Percentiles rank a stretch among this genome's conserved stretches.
Conservation (phyloP, 2,797 vertebrate genomes). For the Falco rusticolus region DNA sequence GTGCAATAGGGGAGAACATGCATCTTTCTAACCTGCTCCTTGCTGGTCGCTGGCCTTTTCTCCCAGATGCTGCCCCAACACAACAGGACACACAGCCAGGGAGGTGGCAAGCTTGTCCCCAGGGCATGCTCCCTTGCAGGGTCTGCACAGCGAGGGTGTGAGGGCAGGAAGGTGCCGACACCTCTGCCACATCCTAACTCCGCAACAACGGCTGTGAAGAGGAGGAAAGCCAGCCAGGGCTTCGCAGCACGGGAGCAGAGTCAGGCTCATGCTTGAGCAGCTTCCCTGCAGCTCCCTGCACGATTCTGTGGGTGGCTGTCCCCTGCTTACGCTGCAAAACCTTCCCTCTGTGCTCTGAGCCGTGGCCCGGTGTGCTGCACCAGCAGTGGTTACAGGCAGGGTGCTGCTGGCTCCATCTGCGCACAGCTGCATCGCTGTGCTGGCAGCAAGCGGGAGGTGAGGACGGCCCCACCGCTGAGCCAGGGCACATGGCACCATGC, state of each 20-base stretch:
- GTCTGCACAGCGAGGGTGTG: accelerated
- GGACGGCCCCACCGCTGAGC: neutral
- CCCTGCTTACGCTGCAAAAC: neutral
- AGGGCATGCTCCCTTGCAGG: accelerated
- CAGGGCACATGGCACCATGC: neutral
- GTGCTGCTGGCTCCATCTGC: neutral
- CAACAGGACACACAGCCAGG: neutral
- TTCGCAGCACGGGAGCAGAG: neutral
- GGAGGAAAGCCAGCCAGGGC: neutral
- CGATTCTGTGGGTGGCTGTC: neutral
- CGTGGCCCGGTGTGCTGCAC: neutral
- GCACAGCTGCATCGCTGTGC: too few relatives aligned
- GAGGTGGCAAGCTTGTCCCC: accelerated
- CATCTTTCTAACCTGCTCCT: slow-evolving; percentile 16
- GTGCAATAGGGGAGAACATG: slow-evolving; percentile 46
- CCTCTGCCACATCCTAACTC: neutral
- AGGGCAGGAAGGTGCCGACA: neutral
- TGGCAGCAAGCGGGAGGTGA: accelerated
- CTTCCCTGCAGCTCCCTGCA: neutral
- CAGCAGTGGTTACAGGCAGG: neutral
- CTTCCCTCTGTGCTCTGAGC: neutral
- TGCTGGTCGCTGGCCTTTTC: neutral
- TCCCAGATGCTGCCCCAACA: accelerated
- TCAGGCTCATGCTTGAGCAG: neutral
- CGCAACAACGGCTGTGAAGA: neutral